A percentile compares a stretch with the other conserved stretches of the same genome.
phyloP scores from a whole-genome alignment of 2,113 vertebrate genomes.

The Scytalopus superciliaris region DNA sequence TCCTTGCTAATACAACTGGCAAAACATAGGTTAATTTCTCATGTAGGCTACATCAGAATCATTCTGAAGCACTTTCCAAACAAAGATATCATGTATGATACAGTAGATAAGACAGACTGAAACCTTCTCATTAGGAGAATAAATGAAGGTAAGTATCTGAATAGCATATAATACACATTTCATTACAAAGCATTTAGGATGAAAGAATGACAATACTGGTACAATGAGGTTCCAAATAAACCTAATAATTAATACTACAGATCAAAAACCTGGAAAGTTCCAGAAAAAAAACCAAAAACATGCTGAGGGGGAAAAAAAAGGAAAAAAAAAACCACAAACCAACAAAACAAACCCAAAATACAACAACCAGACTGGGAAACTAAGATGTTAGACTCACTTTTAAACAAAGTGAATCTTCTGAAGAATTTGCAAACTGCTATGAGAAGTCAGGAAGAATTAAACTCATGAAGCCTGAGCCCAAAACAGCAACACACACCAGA shows the following conservation, averaged over 20 bases:
- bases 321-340: accelerated
- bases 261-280: background rate
- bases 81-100: background rate
- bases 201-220: background rate
- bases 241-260: background rate
- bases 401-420: background rate
- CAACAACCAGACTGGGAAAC: background rate
- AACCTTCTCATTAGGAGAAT: background rate
- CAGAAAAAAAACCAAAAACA: background rate
- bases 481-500: background rate
- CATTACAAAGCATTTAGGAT: background rate
- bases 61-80: background rate
- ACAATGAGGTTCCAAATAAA: background rate
- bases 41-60: background rate
- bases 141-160: background rate
- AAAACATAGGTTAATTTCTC: background rate
- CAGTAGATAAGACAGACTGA: background rate
- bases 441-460: conserved; percentile 16
- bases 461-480: background rate
- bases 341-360: background rate
- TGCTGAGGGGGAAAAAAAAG: background rate
- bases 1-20: background rate
- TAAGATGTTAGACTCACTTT: background rate
- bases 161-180: background rate
- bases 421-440: background rate